These are phyloP conservation scores for Cassiopea andromeda DNA, from an alignment of 30 jellyfish, hydroid and myxozoan species.

Conservation along the genomic window DNA sequence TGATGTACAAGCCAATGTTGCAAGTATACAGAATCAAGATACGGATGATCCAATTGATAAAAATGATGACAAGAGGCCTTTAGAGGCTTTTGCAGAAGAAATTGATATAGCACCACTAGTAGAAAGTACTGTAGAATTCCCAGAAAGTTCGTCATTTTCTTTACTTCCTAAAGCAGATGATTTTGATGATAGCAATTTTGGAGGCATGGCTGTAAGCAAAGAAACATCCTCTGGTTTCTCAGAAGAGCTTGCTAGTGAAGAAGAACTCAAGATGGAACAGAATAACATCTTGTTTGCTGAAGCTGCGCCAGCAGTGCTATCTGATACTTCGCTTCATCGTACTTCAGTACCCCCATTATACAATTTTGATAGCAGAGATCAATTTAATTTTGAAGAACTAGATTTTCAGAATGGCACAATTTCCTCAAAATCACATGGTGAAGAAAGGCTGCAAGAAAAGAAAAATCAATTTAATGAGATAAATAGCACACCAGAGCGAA, in stretches of 20 bases:
- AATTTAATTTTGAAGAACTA: neutral
- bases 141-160: neutral
- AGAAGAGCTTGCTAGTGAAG: slow-evolving; percentile 1
- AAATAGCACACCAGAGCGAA: neutral
- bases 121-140: neutral
- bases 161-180: neutral
- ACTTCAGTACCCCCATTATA: neutral
- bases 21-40: no score
- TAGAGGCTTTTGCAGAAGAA: neutral
- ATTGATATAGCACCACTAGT: neutral
- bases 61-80: neutral
- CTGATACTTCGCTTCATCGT: neutral
- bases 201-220: neutral
- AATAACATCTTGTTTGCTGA: neutral
- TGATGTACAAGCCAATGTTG: no score
- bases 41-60: neutral
- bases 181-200: neutral
- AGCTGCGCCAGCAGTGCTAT: neutral
- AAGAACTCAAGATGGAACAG: neutral
- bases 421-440: neutral
- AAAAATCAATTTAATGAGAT: neutral
- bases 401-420: neutral
- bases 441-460: neutral
- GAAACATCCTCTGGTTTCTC: slow-evolving; percentile 25
- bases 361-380: neutral